Evolutionary conservation across 64 coral and sea anemone species (phyloP).

Genomic region (Orbicella faveolata): DNA sequence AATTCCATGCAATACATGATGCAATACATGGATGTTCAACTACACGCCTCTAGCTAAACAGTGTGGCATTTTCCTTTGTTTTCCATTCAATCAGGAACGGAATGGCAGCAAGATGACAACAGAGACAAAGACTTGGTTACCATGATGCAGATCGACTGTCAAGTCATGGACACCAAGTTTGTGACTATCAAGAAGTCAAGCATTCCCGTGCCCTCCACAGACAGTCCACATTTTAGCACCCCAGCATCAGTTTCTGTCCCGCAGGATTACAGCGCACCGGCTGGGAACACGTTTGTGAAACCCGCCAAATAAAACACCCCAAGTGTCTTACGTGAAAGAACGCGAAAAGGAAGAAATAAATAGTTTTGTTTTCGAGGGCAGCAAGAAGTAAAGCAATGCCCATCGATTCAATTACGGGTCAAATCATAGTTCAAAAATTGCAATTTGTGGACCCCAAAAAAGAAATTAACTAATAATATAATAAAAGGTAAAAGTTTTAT

Average conservation of each 20-base stretch:
- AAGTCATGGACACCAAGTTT: constrained; percentile 91
- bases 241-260: constrained; percentile 40
- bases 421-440: not conserved
- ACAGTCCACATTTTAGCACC: constrained; percentile 46
- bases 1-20: too few species aligned
- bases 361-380: not conserved
- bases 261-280: constrained; percentile 7
- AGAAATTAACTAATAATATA: not conserved
- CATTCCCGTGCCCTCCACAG: constrained; percentile 72
- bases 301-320: constrained; percentile 1
- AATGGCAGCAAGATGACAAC: not conserved
- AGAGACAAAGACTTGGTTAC: constrained; percentile 73
- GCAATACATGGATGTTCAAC: too few species aligned
- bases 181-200: constrained; percentile 92
- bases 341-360: not conserved
- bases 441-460: not conserved
- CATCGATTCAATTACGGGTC: not conserved
- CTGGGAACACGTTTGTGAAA: constrained; percentile 27
- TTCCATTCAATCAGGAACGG: constrained; percentile 2
- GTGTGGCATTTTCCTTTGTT: not conserved
- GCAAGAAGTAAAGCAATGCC: not conserved
- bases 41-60: too few species aligned
- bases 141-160: constrained; percentile 98
- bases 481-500: not conserved
- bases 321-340: not conserved